Base-by-base conservation (phyloP, 2,888 invertebrate species). In the Timema podura region DNA sequence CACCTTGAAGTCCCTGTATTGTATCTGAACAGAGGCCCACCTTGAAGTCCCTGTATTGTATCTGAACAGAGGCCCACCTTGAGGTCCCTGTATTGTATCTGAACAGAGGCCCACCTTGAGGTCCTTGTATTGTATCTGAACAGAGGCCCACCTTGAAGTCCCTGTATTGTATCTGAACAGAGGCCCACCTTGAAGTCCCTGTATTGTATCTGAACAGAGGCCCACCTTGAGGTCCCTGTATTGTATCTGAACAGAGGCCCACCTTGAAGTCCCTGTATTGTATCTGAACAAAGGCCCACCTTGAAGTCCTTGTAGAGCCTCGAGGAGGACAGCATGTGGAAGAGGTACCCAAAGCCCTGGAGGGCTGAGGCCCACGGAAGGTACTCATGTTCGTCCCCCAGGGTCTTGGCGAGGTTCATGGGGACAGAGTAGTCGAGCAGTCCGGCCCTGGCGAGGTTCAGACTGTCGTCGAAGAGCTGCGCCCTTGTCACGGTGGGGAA, bases 381-480 rank as follows among this genome's bases (percentile, higher is more conserved):
- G 74, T 87, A 88, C 72, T 87, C 85, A 11, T 80, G 80, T 69
- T 83, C 82, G 8, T 83, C 79, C 47, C 81, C 83, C 74, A 90
- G 80, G 7, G 48, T 10, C n/a, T 30, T 48, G 6, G 64, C 81
- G 48, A 87, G 79, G 74, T 84, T 78, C 66, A 85, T 81, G 10
- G 86, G 80, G 70, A 82, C 80, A 45, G 82, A 76, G 73, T 84
- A 84, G 44, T 87, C 86, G 49, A 94, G 79, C 68, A 77, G 73
- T 1, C 91, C 92, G 47, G 90, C 88, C 13, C 90, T 83, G 0
- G 94, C 95, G 68, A 94, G 80, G 79, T 91, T 92, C 81, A 93
- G 83, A 0, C 91, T 88, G 79, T 98, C 97, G 76, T 96, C 95
- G 6, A 98, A 84, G 48, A 98, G 83, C 79, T 96, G 96, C 0